A percentile compares a stretch with the other conserved stretches of the same genome.
Conservation (phyloP, 2,113 vertebrate species). For the Malurus alboscapulatus region DNA sequence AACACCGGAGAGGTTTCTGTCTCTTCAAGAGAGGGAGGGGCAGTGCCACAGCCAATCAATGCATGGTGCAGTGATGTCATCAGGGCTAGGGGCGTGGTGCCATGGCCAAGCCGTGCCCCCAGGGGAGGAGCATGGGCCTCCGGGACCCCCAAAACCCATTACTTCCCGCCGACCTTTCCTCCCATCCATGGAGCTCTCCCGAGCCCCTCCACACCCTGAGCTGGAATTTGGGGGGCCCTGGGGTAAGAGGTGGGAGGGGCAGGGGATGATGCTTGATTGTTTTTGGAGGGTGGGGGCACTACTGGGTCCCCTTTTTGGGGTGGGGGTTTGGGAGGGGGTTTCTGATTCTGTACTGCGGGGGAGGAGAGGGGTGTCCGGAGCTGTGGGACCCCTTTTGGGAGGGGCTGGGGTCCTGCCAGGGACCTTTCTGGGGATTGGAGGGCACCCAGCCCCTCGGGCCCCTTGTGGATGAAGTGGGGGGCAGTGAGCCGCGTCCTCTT, state of each 20-base stretch:
- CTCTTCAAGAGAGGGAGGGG: background rate
- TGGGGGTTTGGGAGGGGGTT: background rate
- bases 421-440: background rate
- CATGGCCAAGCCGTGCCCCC: background rate
- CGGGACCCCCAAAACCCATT: too few species aligned
- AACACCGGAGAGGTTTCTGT: accelerated
- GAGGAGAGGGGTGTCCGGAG: background rate
- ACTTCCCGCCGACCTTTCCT: too few species aligned
- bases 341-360: background rate
- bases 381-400: background rate
- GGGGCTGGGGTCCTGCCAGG: background rate
- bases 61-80: too few species aligned
- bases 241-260: background rate
- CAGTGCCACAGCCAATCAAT: background rate
- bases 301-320: background rate
- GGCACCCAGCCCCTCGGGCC: too few species aligned
- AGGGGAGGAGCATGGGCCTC: too few species aligned
- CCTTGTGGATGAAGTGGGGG: background rate
- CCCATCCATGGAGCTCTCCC: background rate
- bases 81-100: accelerated
- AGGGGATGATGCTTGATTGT: too few species aligned
- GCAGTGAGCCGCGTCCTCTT: background rate
- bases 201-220: background rate
- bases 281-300: too few species aligned
- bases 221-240: background rate